phyloP scores from a whole-genome alignment of 2,888 invertebrate genomes.

The Notodonta dromedarius region DNA sequence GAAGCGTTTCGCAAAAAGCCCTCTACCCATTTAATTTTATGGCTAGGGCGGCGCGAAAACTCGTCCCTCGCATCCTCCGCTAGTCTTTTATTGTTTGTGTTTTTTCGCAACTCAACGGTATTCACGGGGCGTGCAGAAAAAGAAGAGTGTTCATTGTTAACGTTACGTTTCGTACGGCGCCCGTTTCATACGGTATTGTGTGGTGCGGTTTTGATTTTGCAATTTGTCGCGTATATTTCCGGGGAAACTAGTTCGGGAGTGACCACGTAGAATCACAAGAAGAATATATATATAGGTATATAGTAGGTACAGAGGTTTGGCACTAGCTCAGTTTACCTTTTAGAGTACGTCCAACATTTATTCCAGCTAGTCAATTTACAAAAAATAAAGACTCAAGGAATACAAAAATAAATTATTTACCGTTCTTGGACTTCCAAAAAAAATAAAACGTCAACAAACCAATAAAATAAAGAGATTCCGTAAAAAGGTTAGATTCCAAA shows the following conservation, averaged over 20 bases:
- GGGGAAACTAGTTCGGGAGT: background rate
- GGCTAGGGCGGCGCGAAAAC: conserved; percentile 64
- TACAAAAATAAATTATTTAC: conserved; percentile 24
- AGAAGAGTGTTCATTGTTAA: conserved; percentile 63
- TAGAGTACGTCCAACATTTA: background rate
- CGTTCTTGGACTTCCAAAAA: conserved; percentile 34
- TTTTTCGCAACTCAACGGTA: conserved; percentile 62
- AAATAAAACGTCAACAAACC: conserved; percentile 43
- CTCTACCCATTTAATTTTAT: conserved; percentile 72
- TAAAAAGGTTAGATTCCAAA: conserved; percentile 46
- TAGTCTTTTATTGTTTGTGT: conserved; percentile 71
- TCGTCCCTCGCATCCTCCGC: conserved; percentile 52
- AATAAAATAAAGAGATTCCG: conserved; percentile 46
- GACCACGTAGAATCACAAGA: too few relatives aligned
- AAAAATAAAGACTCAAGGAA: conserved; percentile 7
- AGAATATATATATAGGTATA: too few relatives aligned
- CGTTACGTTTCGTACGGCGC: conserved; percentile 54
- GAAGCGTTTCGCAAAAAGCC: conserved; percentile 49
- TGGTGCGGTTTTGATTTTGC: conserved; percentile 34
- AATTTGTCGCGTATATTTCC: conserved; percentile 17
- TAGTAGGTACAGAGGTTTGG: too few relatives aligned
- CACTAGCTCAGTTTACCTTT: background rate
- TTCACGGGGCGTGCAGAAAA: conserved; percentile 53
- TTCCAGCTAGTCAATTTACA: background rate
- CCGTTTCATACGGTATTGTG: conserved; percentile 29